Evolutionary conservation across 1,140 invertebrate species (phyloP).

Genomic region (Drosophila rufa): DNA sequence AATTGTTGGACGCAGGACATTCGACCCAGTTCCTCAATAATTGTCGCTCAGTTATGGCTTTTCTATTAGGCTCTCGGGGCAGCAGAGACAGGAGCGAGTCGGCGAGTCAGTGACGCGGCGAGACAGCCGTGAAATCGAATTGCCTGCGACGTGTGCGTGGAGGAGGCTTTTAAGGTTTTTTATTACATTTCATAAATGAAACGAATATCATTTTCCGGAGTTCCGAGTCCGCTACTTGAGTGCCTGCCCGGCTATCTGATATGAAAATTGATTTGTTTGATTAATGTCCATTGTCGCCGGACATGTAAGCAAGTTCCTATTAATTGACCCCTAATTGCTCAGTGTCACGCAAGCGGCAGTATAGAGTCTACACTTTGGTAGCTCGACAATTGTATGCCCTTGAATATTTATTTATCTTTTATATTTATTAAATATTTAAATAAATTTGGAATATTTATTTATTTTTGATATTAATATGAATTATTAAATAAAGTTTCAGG

Average conservation of each 20-base stretch:
- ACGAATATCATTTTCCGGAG: constrained; percentile 14
- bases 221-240: constrained; percentile 7
- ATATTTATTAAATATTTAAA: background rate
- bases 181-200: constrained; percentile 73
- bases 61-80: background rate
- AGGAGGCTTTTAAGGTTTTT: constrained; percentile 77
- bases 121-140: constrained; percentile 58
- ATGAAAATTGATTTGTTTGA: constrained; percentile 81
- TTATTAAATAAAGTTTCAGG: too few species aligned
- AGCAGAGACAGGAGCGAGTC: background rate
- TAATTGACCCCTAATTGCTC: constrained; percentile 75
- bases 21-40: constrained; percentile 49
- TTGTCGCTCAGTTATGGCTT: constrained; percentile 49
- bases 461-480: too few species aligned
- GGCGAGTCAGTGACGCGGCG: background rate
- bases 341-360: constrained; percentile 42
- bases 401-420: background rate
- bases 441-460: background rate
- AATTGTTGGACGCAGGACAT: constrained; percentile 39
- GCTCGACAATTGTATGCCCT: background rate
- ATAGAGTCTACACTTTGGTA: background rate
- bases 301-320: constrained; percentile 54
- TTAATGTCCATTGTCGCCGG: constrained; percentile 64
- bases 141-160: constrained; percentile 66
- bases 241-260: constrained; percentile 47